phyloP scores from a whole-genome alignment of 2,113 vertebrate genomes.

The Pholis gunnellus region DNA sequence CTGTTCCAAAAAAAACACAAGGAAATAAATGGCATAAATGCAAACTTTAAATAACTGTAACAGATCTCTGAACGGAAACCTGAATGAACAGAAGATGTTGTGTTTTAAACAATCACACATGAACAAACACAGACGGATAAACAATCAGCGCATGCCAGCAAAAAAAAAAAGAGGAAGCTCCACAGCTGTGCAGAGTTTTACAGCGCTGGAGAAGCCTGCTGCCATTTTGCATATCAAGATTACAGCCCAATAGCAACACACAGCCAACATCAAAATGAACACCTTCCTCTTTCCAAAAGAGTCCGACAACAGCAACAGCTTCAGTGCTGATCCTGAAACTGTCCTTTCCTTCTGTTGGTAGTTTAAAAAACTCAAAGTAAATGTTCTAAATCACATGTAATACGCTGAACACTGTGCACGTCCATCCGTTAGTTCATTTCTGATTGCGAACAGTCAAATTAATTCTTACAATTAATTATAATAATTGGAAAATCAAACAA shows the following conservation, averaged over 20 bases:
- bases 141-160: constrained; percentile 25
- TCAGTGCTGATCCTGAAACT: not conserved
- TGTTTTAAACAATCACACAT: constrained; percentile 27
- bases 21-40: not conserved
- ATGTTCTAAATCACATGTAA: not conserved
- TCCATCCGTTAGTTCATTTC: not conserved
- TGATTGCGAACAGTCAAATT: not conserved
- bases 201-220: constrained; percentile 20
- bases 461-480: not conserved
- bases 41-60: not conserved
- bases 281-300: constrained; percentile 66
- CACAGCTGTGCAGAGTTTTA: constrained; percentile 79
- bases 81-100: constrained; percentile 1
- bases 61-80: not conserved
- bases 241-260: constrained; percentile 47
- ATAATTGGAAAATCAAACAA: not conserved
- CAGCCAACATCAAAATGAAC: constrained; percentile 44
- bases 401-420: no score
- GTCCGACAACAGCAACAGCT: constrained; percentile 3
- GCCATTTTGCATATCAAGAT: constrained; percentile 85
- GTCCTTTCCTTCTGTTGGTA: not conserved
- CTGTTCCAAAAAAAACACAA: not conserved
- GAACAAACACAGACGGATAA: constrained; percentile 31
- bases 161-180: constrained; percentile 83
- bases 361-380: not conserved